Percentiles rank a stretch among this genome's conserved stretches.
These are phyloP conservation scores for Syrmaticus mikado DNA, from an alignment of 2,113 vertebrate genomes.

Conservation along the genomic window DNA sequence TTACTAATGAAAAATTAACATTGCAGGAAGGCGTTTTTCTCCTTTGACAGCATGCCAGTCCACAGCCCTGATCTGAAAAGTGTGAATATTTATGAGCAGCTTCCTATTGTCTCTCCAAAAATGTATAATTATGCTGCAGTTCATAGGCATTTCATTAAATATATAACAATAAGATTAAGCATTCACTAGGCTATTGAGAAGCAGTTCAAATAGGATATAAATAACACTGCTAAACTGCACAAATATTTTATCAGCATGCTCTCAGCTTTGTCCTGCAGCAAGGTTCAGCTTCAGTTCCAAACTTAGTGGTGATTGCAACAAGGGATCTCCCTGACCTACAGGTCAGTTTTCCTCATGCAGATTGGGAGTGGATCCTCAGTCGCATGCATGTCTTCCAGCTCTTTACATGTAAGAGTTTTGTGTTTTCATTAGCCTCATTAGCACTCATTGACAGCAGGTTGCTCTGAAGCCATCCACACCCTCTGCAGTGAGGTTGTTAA, in stretches of 20 bases:
- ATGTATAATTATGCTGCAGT: background rate
- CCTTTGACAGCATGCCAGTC: background rate
- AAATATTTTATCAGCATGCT: slow-evolving; percentile 30
- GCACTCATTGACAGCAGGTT: background rate
- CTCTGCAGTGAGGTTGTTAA: background rate
- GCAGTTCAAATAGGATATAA: background rate
- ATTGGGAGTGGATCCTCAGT: background rate
- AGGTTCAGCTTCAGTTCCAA: background rate
- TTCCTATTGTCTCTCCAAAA: slow-evolving; percentile 41
- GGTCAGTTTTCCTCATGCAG: background rate
- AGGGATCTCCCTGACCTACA: background rate
- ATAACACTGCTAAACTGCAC: background rate
- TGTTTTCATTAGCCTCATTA: slow-evolving; percentile 36
- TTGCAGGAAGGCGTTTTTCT: background rate
- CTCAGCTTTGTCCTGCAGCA: background rate
- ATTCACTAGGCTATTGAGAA: background rate
- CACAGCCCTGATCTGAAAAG: background rate
- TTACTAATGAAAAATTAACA: slow-evolving; percentile 2
- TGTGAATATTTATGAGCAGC: slow-evolving; percentile 33
- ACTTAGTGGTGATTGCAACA: background rate
- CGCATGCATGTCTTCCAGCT: background rate
- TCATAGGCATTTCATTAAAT: slow-evolving; percentile 7
- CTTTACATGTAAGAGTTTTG: background rate
- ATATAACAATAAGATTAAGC: background rate
- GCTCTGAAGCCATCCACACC: background rate